A percentile compares a stretch with the other conserved stretches of the same genome.
Evolutionary conservation across 1,140 invertebrate genomes (phyloP).

Genomic region (Diploscapter pachys): DNA sequence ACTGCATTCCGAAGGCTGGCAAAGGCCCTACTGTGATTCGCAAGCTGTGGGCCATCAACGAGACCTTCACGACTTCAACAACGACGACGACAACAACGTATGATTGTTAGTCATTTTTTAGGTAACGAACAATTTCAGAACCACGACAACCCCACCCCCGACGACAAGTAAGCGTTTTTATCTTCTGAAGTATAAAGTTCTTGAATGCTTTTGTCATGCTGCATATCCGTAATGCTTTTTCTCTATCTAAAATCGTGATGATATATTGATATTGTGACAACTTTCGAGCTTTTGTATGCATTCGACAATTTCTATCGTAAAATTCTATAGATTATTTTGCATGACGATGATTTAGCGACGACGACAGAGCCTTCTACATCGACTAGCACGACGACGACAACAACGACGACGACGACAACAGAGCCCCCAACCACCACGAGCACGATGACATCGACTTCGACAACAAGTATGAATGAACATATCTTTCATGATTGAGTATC

Average conservation of each 20-base stretch:
- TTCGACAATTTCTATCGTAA: constrained; percentile 19
- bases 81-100: constrained; percentile 1
- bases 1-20: too few species aligned
- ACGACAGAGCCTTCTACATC: constrained; percentile 1
- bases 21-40: too few species aligned
- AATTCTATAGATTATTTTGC: background rate
- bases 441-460: background rate
- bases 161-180: constrained; percentile 20
- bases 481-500: too few species aligned
- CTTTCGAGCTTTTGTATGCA: too few species aligned
- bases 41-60: background rate
- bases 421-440: constrained; percentile 6
- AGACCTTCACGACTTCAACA: background rate
- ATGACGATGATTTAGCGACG: constrained; percentile 4
- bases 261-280: too few species aligned
- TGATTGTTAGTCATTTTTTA: background rate
- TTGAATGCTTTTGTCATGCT: background rate
- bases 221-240: background rate
- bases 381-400: constrained; percentile 12
- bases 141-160: constrained; percentile 17
- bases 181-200: background rate
- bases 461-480: background rate
- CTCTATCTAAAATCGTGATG: constrained; percentile 4
- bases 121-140: constrained; percentile 1
- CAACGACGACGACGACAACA: constrained; percentile 25